These are phyloP conservation scores for Cyanoramphus novaezelandiae DNA, from an alignment of 2,113 vertebrate genomes.

Conservation along the genomic window DNA sequence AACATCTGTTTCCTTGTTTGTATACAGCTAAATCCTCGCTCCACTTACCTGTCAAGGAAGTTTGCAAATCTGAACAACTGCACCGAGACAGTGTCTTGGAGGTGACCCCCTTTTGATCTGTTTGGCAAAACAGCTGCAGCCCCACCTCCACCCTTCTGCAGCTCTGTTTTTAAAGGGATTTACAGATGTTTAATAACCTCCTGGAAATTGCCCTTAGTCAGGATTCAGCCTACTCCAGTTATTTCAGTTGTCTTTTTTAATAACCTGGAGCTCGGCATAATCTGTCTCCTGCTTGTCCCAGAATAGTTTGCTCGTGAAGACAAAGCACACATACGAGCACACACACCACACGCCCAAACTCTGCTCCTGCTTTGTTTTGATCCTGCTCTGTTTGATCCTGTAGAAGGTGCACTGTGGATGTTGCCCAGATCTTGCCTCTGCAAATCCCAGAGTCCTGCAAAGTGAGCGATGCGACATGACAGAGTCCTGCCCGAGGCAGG, in stretches of 20 bases:
- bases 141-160: background rate
- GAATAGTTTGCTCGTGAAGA: background rate
- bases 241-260: background rate
- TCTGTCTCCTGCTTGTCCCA: background rate
- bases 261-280: background rate
- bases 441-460: background rate
- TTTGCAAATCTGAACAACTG: background rate
- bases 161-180: background rate
- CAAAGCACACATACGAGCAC: rapidly evolving
- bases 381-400: background rate
- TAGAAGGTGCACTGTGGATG: background rate
- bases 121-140: background rate
- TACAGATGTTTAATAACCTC: background rate
- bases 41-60: background rate
- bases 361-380: background rate
- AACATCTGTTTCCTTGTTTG: background rate
- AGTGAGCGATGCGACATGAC: rapidly evolving
- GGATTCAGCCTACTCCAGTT: background rate
- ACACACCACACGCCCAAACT: rapidly evolving
- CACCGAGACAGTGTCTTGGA: background rate
- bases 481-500: background rate
- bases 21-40: background rate
- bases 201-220: background rate
- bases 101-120: background rate
- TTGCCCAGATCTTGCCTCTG: background rate